A percentile compares a stretch with the other conserved stretches of the same genome.
phyloP scores from a whole-genome alignment of 2,113 vertebrate species.

The Xenopus laevis region DNA sequence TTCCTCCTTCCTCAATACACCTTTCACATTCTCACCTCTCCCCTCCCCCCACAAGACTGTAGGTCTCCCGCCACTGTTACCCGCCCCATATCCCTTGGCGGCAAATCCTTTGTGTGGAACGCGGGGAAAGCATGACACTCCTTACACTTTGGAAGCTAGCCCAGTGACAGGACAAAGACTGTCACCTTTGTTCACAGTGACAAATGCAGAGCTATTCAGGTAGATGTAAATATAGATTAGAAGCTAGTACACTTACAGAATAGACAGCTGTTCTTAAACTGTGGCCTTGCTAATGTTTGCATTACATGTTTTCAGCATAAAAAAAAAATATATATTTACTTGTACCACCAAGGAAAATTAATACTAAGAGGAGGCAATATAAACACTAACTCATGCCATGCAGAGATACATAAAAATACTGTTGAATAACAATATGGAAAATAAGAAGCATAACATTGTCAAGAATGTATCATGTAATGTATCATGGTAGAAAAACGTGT shows the following conservation, averaged over 20 bases:
- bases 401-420: too few relatives aligned
- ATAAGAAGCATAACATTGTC: too few relatives aligned
- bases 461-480: too few relatives aligned
- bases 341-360: too few relatives aligned
- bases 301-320: too few relatives aligned
- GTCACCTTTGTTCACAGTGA: slow-evolving; percentile 18
- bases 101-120: slow-evolving; percentile 29
- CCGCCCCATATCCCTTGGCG: slow-evolving; percentile 21
- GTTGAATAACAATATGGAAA: too few relatives aligned
- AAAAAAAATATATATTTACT: too few relatives aligned
- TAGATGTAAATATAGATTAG: neutral
- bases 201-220: neutral
- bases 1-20: neutral
- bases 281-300: neutral
- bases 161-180: neutral
- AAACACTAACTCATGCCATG: too few relatives aligned
- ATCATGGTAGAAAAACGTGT: too few relatives aligned
- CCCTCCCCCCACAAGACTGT: neutral
- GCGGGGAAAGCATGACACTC: slow-evolving; percentile 38
- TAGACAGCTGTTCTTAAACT: neutral
- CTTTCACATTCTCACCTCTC: too few relatives aligned
- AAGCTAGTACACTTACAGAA: neutral
- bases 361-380: too few relatives aligned
- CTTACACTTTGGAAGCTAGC: slow-evolving; percentile 19
- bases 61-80: slow-evolving; percentile 19